Conservation (phyloP, 2,113 vertebrate species). For the Hippocampus mohnikei region DNA sequence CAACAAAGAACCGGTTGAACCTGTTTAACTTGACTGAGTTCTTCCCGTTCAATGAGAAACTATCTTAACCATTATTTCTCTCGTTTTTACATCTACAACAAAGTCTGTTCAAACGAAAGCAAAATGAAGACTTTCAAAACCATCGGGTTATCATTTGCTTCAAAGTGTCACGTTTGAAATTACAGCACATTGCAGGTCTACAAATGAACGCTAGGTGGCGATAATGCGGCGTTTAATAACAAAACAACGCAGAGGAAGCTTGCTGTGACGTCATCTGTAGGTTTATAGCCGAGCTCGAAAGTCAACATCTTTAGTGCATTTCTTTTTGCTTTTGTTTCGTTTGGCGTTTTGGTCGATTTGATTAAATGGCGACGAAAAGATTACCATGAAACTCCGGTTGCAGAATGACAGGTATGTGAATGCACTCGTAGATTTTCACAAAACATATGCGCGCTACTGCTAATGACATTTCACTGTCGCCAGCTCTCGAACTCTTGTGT, state of each 20-base stretch:
- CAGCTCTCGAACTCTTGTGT: background rate
- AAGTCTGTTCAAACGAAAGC: background rate
- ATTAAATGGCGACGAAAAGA: constrained; percentile 54
- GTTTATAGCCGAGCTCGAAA: constrained; percentile 37
- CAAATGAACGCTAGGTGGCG: constrained; percentile 26
- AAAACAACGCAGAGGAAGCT: constrained; percentile 25
- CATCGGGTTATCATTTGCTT: background rate
- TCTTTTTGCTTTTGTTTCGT: constrained; percentile 42
- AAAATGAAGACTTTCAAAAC: no score
- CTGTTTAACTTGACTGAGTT: background rate
- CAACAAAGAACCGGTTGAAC: background rate
- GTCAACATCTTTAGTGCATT: constrained; percentile 38
- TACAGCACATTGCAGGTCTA: background rate
- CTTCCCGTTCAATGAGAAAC: background rate
- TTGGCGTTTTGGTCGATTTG: constrained; percentile 12
- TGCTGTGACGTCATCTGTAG: constrained; percentile 23
- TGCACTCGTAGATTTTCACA: background rate
- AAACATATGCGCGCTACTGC: constrained; percentile 44
- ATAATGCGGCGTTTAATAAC: background rate
- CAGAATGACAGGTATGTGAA: constrained; percentile 76
- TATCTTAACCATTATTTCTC: no score
- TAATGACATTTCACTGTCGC: constrained; percentile 12
- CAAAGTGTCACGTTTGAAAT: background rate
- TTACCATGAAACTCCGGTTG: constrained; percentile 74
- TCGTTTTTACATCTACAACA: no score